phyloP scores from a whole-genome alignment of 2,797 vertebrate species.

The Cynopterus sphinx region DNA sequence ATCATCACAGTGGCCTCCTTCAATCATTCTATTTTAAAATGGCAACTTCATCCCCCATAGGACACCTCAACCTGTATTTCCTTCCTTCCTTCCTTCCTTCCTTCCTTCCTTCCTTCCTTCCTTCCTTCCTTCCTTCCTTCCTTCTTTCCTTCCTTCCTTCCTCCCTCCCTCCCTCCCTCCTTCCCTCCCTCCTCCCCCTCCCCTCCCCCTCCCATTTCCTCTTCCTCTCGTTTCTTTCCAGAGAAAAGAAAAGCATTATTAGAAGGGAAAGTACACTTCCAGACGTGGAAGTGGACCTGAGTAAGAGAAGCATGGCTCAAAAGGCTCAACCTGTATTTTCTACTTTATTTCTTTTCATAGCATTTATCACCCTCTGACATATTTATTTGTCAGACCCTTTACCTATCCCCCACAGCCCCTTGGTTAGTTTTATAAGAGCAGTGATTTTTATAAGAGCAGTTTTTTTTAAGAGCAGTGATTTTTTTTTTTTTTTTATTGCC shows the following conservation, averaged over 20 bases:
- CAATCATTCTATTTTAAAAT: constrained; percentile 29
- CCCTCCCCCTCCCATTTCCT: too few species aligned
- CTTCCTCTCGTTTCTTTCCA: too few species aligned
- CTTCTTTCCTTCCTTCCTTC: too few species aligned
- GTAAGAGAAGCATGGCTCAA: too few species aligned
- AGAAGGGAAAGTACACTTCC: too few species aligned
- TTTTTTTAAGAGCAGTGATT: too few species aligned
- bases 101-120: too few species aligned
- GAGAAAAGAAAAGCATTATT: too few species aligned
- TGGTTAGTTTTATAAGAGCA: neutral
- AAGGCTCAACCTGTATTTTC: neutral
- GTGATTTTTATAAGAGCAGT: neutral
- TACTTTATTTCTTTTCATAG: neutral
- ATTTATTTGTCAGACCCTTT: neutral
- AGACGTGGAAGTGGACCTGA: too few species aligned
- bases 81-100: neutral
- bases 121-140: too few species aligned
- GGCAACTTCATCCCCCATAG: neutral
- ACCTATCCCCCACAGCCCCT: neutral
- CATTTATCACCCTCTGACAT: constrained; percentile 3
- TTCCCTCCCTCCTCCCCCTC: too few species aligned
- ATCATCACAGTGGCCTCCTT: neutral
- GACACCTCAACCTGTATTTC: neutral
- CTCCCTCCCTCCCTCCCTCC: too few species aligned
- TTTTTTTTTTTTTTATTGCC: neutral